Conservation (phyloP, 2,888 invertebrate genomes). For the Drosophila acutilabella region DNA sequence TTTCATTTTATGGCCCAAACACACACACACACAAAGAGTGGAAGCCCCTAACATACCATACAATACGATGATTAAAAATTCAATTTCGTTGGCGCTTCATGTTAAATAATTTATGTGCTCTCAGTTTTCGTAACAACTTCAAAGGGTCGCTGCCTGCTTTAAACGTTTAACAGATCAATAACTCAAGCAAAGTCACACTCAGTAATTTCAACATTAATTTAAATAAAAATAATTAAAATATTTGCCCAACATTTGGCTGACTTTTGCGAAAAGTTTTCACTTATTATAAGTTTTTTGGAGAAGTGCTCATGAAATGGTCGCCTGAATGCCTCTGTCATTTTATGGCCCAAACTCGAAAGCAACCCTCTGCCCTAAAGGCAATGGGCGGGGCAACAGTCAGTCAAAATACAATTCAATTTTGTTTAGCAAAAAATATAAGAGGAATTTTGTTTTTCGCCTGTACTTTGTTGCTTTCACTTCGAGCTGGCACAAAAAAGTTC, state of each 20-base stretch:
- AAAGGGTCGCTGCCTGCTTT: slow-evolving; percentile 2
- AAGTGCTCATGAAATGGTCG: slow-evolving; percentile 19
- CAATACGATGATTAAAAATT: slow-evolving; percentile 65
- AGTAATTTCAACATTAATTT: slow-evolving; percentile 1
- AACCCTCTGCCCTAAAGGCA: slow-evolving; percentile 26
- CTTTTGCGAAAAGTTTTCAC: slow-evolving; percentile 31
- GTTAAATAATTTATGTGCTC: slow-evolving; percentile 55
- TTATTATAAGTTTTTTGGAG: slow-evolving; percentile 19
- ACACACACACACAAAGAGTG: slow-evolving; percentile 15
- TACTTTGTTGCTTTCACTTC: slow-evolving; percentile 38
- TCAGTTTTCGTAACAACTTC: slow-evolving; percentile 2
- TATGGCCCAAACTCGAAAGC: slow-evolving; percentile 27
- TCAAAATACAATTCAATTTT: slow-evolving; percentile 79
- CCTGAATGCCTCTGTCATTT: slow-evolving; percentile 48
- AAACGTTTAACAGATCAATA: slow-evolving; percentile 16
- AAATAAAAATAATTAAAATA: slow-evolving; percentile 30
- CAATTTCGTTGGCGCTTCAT: slow-evolving; percentile 58
- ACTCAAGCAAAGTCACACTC: slow-evolving; percentile 1
- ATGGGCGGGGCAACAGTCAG: slow-evolving; percentile 31
- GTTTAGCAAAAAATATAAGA: slow-evolving; percentile 41
- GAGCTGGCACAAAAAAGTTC: slow-evolving; percentile 57
- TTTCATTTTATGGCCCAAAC: slow-evolving; percentile 62
- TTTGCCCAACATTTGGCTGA: slow-evolving; percentile 12
- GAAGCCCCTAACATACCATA: background rate
- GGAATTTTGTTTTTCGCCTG: slow-evolving; percentile 16